Evolutionary conservation across 2,797 vertebrate genomes (phyloP), one percentile per base, ranked within the genome.

Genomic region (Zonotrichia albicollis): DNA sequence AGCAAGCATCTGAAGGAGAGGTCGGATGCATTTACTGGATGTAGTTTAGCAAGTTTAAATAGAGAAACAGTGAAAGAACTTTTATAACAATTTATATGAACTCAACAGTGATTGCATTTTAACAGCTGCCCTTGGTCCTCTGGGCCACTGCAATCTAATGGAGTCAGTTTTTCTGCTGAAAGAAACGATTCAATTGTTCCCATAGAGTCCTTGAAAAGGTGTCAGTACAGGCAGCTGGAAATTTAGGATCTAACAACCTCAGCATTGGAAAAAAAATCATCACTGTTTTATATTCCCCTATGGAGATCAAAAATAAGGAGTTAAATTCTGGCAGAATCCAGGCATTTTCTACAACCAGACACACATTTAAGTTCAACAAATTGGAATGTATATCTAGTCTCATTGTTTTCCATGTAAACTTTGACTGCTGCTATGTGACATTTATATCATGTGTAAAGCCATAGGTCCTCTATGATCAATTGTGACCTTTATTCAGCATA

Each of bases 241-340:
- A 93, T 93, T 96, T 92, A 96, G 94, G 94, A 90, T 96, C 97
- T 97, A 96, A 95, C 81, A 80, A 88, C 67, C 84, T 94, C 61
- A 92, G 77, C 84, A 68, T 2, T 95, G 89, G 54, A 4, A 86
- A 95, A 90, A 76, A 96, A 89, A 20, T 50, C 29, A 81, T 50
- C 65, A 57, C 67, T 65, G 10, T 34, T 94, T 95, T 96, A 95
- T 50, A 64, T 90, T 94, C 10, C 92, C 77, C 66, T 30, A 27
- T 62, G 79, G 91, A 96, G 84, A 95, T 90, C 65, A 92, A 85
- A 95, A 93, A 42, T 36, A n/a, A 94, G 89, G 96, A 87, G 29
- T 22, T 50, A 93, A 94, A 91, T 71, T 80, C 81, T 96, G 92
- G 43, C 78, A 76, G 50, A 84, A 90, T 64, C 18, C 25, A 78